A percentile compares a stretch with the other conserved stretches of the same genome.
These are phyloP conservation scores for Drosophila fuyamai DNA, from an alignment of 1,140 invertebrate genomes.

Conservation along the genomic window DNA sequence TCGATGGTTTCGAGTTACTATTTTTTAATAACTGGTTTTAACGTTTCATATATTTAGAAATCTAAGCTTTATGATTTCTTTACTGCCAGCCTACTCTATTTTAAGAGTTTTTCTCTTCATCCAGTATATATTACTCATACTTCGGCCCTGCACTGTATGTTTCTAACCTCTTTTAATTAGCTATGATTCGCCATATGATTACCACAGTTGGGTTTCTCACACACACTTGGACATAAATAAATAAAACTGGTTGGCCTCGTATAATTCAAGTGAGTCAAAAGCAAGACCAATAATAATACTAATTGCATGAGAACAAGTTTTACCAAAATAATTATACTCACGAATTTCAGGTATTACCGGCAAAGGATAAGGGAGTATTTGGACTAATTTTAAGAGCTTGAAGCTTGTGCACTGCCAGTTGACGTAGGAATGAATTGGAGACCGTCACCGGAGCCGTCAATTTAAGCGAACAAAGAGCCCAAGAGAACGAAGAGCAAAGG, in stretches of 20 bases:
- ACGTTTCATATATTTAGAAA: no score
- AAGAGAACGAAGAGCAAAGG: conserved; percentile 19
- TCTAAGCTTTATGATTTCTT: no score
- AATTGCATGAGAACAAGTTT: conserved; percentile 29
- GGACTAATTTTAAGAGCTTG: conserved; percentile 17
- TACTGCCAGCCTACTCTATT: not conserved
- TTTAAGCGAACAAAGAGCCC: conserved; percentile 15
- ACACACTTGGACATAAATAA: conserved; percentile 10
- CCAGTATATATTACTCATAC: no score
- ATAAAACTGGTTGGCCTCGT: conserved; percentile 66
- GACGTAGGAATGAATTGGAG: conserved; percentile 20
- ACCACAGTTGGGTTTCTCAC: conserved; percentile 15
- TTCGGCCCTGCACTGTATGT: not conserved
- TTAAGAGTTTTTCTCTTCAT: no score
- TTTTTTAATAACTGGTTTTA: no score
- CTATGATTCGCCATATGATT: conserved; percentile 30
- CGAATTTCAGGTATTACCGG: conserved; percentile 2
- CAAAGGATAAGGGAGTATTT: conserved; percentile 25
- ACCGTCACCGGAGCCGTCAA: conserved; percentile 2
- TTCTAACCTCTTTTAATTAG: conserved; percentile 27
- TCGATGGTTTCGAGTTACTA: no score
- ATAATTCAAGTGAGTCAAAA: conserved; percentile 21
- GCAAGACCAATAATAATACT: conserved; percentile 33
- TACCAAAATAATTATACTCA: conserved; percentile 15
- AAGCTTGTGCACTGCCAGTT: conserved; percentile 26